Evolutionary conservation across 2,113 vertebrate genomes (phyloP).

Genomic region (Eolophus roseicapilla): DNA sequence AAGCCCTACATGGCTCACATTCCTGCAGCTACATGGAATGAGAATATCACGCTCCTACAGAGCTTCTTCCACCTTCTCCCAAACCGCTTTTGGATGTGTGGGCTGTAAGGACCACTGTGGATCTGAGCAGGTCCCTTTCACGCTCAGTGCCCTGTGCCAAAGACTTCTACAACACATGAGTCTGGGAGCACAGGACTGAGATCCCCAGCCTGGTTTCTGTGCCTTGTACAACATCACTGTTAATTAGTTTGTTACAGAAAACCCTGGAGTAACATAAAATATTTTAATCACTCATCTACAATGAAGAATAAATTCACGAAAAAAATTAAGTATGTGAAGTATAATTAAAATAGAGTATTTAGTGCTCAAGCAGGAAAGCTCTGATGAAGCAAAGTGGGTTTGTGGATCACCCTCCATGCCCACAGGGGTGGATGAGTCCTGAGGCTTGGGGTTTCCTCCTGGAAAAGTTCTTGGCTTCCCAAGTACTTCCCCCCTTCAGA

Average conservation of each 20-base stretch:
- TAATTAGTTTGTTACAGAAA: not conserved
- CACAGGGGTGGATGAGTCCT: fast-evolving
- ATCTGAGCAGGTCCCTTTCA: not conserved
- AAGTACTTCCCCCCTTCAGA: not conserved
- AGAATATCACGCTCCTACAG: fast-evolving
- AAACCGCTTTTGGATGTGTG: fast-evolving
- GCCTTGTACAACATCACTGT: not conserved
- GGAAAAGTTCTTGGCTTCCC: not conserved
- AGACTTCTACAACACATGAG: fast-evolving
- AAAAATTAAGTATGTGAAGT: not conserved
- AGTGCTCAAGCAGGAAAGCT: not conserved
- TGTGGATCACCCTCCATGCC: not conserved
- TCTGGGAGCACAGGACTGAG: no score
- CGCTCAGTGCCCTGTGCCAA: not conserved
- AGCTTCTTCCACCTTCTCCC: not conserved
- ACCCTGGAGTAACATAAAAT: not conserved
- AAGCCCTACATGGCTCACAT: fast-evolving
- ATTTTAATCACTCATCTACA: not conserved
- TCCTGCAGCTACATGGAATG: fast-evolving
- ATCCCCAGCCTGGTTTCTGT: not conserved
- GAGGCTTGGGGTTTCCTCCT: not conserved
- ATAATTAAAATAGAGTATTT: not conserved
- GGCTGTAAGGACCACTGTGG: not conserved
- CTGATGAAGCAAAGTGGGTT: not conserved
- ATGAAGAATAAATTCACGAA: not conserved